phyloP scores from a whole-genome alignment of 2,113 vertebrate species.

The Pipra filicauda region DNA sequence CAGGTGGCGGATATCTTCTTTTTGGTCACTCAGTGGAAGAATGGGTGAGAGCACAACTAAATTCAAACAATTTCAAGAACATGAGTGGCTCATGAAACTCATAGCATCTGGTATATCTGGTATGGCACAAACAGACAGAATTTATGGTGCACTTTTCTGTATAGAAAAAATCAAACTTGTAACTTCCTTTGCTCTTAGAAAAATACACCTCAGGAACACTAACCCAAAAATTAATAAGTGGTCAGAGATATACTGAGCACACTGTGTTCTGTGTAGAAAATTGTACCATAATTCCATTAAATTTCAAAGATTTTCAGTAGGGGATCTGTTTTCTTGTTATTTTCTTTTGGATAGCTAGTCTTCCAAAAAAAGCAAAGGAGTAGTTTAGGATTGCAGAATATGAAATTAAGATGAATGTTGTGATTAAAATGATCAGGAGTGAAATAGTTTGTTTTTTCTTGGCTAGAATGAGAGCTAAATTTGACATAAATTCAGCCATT shows the following conservation, averaged over 20 bases:
- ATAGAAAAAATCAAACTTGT: not conserved
- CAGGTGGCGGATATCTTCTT: not conserved
- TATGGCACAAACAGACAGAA: not conserved
- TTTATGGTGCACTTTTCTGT: not conserved
- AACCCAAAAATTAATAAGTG: not conserved
- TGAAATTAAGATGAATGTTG: not conserved
- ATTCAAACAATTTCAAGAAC: not conserved
- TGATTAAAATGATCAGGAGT: not conserved
- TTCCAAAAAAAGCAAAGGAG: not conserved
- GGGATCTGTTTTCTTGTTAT: not conserved
- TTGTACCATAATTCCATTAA: not conserved
- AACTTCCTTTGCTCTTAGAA: not conserved
- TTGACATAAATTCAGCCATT: not conserved
- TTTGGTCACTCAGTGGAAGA: not conserved
- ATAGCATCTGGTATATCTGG: not conserved
- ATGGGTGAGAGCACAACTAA: not conserved
- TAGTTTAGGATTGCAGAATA: not conserved
- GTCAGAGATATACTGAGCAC: not conserved
- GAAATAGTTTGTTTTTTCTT: not conserved
- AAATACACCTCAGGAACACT: not conserved
- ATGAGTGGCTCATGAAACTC: not conserved
- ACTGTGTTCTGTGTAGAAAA: not conserved
- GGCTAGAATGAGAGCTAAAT: not conserved
- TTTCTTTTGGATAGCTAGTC: not conserved
- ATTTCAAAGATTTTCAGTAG: not conserved